A percentile compares a stretch with the other conserved stretches of the same genome.
phyloP scores from a whole-genome alignment of 2,888 invertebrate genomes.

The Sclerodermus sp. region DNA sequence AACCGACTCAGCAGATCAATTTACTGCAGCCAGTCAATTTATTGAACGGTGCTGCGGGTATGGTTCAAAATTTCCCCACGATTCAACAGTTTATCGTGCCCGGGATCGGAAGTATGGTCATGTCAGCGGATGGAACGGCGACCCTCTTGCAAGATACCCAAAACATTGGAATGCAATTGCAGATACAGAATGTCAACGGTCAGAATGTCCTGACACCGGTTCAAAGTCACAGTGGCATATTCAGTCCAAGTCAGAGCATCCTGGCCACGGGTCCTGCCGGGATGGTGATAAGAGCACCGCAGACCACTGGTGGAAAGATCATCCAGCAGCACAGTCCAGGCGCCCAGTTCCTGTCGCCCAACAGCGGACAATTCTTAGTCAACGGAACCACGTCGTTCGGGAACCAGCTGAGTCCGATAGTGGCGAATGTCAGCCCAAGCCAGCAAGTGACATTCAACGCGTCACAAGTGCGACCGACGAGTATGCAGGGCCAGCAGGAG shows the following conservation, averaged over 20 bases:
- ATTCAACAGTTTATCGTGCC: constrained; percentile 84
- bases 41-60: constrained; percentile 70
- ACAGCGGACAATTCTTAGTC: constrained; percentile 73
- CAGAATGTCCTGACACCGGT: constrained; percentile 76
- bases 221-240: constrained; percentile 66
- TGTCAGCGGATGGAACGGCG: constrained; percentile 77
- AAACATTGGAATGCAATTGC: constrained; percentile 72
- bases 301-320: constrained; percentile 71
- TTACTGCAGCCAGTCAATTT: constrained; percentile 81
- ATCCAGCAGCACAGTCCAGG: constrained; percentile 70
- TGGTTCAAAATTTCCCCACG: constrained; percentile 75
- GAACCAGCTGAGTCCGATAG: constrained; percentile 78
- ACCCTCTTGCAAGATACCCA: constrained; percentile 74
- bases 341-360: constrained; percentile 75
- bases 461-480: constrained; percentile 57
- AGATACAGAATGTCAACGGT: constrained; percentile 79
- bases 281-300: constrained; percentile 76
- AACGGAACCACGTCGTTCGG: constrained; percentile 70
- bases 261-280: constrained; percentile 70
- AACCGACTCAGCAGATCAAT: constrained; percentile 67
- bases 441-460: constrained; percentile 68
- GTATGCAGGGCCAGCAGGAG: constrained; percentile 66
- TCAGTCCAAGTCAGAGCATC: constrained; percentile 70
- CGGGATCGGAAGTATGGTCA: constrained; percentile 79
- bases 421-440: constrained; percentile 73